Percentiles rank a stretch among this genome's conserved stretches.
These are phyloP conservation scores for Teleiodes luculella DNA, from an alignment of 2,888 invertebrate genomes.

Conservation along the genomic window DNA sequence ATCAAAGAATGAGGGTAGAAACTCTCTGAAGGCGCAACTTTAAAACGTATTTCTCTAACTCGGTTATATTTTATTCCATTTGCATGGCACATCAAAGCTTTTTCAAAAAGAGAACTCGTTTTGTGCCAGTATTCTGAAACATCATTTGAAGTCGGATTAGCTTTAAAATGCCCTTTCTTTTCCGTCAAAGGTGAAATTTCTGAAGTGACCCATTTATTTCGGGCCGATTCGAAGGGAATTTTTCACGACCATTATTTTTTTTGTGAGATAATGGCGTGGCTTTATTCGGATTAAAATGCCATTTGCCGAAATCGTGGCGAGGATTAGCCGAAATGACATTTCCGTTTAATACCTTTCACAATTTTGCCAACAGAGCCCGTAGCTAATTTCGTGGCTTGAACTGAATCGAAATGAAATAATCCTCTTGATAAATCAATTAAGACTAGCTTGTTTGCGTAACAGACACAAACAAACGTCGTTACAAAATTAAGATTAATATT, in stretches of 20 bases:
- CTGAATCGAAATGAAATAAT: no score
- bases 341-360: conserved; percentile 27
- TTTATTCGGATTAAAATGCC: conserved; percentile 38
- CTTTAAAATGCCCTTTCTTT: conserved; percentile 2
- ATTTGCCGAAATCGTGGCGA: conserved; percentile 30
- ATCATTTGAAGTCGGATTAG: conserved; percentile 8
- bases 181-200: conserved; percentile 11
- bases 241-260: conserved; percentile 16
- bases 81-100: conserved; percentile 23
- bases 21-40: conserved; percentile 26
- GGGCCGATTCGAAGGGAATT: background rate
- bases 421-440: background rate
- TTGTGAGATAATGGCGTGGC: conserved; percentile 21
- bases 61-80: conserved; percentile 53
- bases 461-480: no score
- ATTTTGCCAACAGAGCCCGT: background rate
- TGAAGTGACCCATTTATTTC: conserved; percentile 13
- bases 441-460: background rate
- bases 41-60: conserved; percentile 39
- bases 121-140: background rate
- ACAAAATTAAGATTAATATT: no score
- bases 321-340: conserved; percentile 38
- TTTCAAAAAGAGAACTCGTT: conserved; percentile 3
- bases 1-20: background rate
- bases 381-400: background rate